These are phyloP conservation scores for Xiphias gladius DNA, from an alignment of 2,113 vertebrate species.

Conservation along the genomic window DNA sequence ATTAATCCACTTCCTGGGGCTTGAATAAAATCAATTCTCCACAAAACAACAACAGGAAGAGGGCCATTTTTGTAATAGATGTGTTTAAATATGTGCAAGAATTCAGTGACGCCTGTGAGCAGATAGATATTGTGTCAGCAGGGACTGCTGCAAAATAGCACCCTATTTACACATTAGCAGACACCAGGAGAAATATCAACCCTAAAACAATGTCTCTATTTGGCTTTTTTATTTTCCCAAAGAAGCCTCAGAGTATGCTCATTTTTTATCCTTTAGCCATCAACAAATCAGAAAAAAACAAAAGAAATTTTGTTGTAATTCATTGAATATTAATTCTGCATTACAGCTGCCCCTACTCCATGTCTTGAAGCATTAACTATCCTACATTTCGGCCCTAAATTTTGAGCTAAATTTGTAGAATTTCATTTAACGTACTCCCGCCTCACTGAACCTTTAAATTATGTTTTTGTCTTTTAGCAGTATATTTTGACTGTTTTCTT, in stretches of 20 bases:
- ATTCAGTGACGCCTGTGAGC: constrained; percentile 71
- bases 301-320: neutral
- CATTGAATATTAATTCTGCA: neutral
- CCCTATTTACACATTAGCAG: constrained; percentile 66
- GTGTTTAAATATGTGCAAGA: constrained; percentile 81
- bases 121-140: constrained; percentile 66
- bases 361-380: neutral
- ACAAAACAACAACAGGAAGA: constrained; percentile 88
- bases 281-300: neutral
- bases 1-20: constrained; percentile 86
- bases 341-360: neutral
- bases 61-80: constrained; percentile 85
- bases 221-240: constrained; percentile 4
- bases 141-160: constrained; percentile 64
- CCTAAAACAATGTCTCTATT: constrained; percentile 30
- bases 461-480: neutral
- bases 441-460: neutral
- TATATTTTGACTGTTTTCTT: neutral
- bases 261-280: neutral
- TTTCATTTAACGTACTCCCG: neutral
- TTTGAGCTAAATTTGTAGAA: neutral
- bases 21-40: constrained; percentile 85
- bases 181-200: constrained; percentile 31
- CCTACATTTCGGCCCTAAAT: neutral
- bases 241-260: neutral